These are phyloP conservation scores for Seladonia tumulorum DNA, from an alignment of 2,888 invertebrate species.

Conservation along the genomic window DNA sequence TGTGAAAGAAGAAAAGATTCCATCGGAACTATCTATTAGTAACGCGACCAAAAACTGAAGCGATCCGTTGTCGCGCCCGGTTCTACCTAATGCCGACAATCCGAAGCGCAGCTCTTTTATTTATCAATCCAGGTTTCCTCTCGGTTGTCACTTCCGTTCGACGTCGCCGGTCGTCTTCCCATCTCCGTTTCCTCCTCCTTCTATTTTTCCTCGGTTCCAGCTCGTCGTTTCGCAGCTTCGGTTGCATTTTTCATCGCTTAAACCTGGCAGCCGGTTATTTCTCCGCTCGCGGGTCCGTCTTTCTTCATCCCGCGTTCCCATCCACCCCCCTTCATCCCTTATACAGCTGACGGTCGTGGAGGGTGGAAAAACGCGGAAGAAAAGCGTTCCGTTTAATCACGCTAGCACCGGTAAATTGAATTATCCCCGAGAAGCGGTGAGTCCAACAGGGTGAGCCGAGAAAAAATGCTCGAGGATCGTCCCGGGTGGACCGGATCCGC, in stretches of 20 bases:
- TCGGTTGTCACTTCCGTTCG: neutral
- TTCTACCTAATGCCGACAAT: neutral
- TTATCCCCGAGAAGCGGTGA: conserved; percentile 47
- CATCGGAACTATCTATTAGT: neutral
- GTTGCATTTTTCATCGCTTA: conserved; percentile 67
- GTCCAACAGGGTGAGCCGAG: conserved; percentile 18
- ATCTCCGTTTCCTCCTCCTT: neutral
- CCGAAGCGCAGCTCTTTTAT: neutral
- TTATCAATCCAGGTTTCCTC: neutral
- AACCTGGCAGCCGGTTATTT: conserved; percentile 66
- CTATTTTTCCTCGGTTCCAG: conserved; percentile 14
- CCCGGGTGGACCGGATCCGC: conserved; percentile 47
- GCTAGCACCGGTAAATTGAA: conserved; percentile 65
- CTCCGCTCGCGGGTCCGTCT: conserved; percentile 28
- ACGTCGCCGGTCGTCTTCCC: neutral
- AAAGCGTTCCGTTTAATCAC: conserved; percentile 69
- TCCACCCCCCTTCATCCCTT: neutral
- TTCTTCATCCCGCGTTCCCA: conserved; percentile 4
- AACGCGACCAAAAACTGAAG: neutral
- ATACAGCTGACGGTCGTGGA: neutral
- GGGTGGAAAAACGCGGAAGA: conserved; percentile 36
- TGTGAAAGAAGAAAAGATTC: neutral
- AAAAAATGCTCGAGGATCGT: conserved; percentile 40
- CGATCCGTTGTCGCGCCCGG: neutral
- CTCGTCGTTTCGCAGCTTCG: conserved; percentile 53